Conservation (phyloP, 2,113 vertebrate genomes). For the Chionodraco myersi region DNA sequence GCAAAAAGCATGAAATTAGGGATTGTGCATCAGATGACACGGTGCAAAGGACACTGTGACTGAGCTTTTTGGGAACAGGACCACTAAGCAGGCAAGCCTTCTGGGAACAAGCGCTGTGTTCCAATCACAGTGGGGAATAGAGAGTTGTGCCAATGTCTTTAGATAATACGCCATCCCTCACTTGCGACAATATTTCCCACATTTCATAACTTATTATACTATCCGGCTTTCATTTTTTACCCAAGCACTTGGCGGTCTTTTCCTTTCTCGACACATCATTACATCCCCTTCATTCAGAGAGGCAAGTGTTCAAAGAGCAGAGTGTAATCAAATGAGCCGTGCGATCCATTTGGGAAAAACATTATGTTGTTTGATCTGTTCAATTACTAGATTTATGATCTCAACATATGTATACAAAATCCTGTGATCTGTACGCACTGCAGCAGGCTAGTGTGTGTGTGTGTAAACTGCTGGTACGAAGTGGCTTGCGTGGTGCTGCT, state of each 20-base stretch:
- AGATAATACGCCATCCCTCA: conserved; percentile 40
- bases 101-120: conserved; percentile 60
- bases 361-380: conserved; percentile 42
- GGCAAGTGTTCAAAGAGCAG: conserved; percentile 18
- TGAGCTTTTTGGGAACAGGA: conserved; percentile 59
- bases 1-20: conserved; percentile 36
- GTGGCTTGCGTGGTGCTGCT: conserved; percentile 54
- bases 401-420: conserved; percentile 50
- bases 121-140: conserved; percentile 58
- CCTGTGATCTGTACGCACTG: conserved; percentile 35
- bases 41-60: conserved; percentile 40
- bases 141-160: conserved; percentile 41
- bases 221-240: conserved; percentile 30
- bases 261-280: conserved; percentile 28
- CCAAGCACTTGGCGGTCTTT: neutral
- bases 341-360: conserved; percentile 15
- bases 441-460: neutral
- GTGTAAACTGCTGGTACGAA: conserved; percentile 55
- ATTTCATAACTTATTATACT: conserved; percentile 14
- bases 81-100: conserved; percentile 61
- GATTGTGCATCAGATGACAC: conserved; percentile 40
- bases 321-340: conserved; percentile 29
- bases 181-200: conserved; percentile 30
- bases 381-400: conserved; percentile 42
- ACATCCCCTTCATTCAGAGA: conserved; percentile 21